A percentile compares a stretch with the other conserved stretches of the same genome.
Evolutionary conservation across 2,797 vertebrate species (phyloP).

Genomic region (Adelosebastes latens): DNA sequence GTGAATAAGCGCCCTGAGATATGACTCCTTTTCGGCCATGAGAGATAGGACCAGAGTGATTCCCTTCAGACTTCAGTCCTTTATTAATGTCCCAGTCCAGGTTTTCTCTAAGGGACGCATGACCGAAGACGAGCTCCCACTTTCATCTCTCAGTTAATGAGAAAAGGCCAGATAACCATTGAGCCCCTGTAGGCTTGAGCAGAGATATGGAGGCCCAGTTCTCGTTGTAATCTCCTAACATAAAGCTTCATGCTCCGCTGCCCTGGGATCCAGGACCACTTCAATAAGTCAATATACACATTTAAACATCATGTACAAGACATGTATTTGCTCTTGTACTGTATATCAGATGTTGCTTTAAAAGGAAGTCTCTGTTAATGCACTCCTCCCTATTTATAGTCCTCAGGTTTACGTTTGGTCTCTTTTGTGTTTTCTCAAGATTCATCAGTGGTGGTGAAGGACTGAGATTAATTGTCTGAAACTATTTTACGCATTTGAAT

Average conservation of each 20-base stretch:
- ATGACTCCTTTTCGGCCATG: constrained; percentile 44
- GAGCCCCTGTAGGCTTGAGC: constrained; percentile 60
- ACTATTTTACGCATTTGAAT: constrained; percentile 15
- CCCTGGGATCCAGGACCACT: constrained; percentile 53
- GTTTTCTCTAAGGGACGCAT: constrained; percentile 71
- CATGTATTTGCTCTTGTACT: constrained; percentile 42
- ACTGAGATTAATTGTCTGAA: constrained; percentile 13
- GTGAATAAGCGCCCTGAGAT: constrained; percentile 52
- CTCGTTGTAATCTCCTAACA: constrained; percentile 65
- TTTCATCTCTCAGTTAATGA: constrained; percentile 78
- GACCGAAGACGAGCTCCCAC: constrained; percentile 63
- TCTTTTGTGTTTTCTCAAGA: neutral
- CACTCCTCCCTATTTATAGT: neutral
- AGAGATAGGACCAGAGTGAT: constrained; percentile 60
- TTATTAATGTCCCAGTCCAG: constrained; percentile 72
- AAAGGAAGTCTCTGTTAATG: neutral
- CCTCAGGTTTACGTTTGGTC: neutral
- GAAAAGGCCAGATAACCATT: constrained; percentile 75
- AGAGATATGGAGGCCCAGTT: constrained; percentile 55
- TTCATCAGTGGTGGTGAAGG: neutral
- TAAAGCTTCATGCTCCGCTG: constrained; percentile 53
- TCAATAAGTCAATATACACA: constrained; percentile 72
- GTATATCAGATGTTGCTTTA: constrained; percentile 33
- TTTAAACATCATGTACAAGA: constrained; percentile 65
- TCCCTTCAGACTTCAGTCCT: constrained; percentile 63